A percentile compares a stretch with the other conserved stretches of the same genome.
Evolutionary conservation across 2,113 vertebrate genomes (phyloP).

Genomic region (Paramisgurnus dabryanus): DNA sequence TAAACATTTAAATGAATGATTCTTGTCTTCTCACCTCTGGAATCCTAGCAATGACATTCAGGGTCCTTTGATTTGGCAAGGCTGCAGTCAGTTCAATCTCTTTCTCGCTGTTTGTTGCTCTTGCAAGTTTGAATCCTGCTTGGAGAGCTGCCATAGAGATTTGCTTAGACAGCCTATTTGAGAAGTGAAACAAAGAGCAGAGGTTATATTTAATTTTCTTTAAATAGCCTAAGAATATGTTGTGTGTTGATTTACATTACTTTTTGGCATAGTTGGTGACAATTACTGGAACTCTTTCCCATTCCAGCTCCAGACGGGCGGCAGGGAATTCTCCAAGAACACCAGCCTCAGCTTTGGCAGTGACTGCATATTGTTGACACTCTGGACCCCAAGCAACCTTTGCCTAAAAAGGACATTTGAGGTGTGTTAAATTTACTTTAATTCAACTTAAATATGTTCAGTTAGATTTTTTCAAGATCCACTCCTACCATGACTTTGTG

Average conservation of each 20-base stretch:
- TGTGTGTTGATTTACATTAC: conserved; percentile 66
- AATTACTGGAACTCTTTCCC: conserved; percentile 67
- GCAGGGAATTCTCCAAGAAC: conserved; percentile 65
- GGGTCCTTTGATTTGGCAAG: conserved; percentile 68
- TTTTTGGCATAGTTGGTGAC: conserved; percentile 56
- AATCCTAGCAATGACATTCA: conserved; percentile 53
- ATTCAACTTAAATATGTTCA: neutral
- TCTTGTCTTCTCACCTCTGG: conserved; percentile 16
- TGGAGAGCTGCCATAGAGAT: conserved; percentile 55
- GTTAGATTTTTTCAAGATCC: neutral
- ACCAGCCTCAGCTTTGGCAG: conserved; percentile 65
- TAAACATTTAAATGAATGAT: conserved; percentile 1
- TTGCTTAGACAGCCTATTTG: conserved; percentile 67
- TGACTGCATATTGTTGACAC: conserved; percentile 70
- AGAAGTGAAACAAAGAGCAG: conserved; percentile 2
- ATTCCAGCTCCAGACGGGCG: conserved; percentile 69
- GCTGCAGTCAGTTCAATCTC: conserved; percentile 73
- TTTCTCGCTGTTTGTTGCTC: conserved; percentile 65
- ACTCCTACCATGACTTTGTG: conserved; percentile 78
- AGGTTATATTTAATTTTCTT: neutral
- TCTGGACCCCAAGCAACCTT: conserved; percentile 72
- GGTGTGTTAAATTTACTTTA: neutral
- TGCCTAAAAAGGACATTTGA: conserved; percentile 56
- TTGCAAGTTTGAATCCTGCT: conserved; percentile 61
- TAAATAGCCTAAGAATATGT: neutral